Conservation (phyloP, 2,797 vertebrate genomes). For the Microctenopoma steveboyesi region DNA sequence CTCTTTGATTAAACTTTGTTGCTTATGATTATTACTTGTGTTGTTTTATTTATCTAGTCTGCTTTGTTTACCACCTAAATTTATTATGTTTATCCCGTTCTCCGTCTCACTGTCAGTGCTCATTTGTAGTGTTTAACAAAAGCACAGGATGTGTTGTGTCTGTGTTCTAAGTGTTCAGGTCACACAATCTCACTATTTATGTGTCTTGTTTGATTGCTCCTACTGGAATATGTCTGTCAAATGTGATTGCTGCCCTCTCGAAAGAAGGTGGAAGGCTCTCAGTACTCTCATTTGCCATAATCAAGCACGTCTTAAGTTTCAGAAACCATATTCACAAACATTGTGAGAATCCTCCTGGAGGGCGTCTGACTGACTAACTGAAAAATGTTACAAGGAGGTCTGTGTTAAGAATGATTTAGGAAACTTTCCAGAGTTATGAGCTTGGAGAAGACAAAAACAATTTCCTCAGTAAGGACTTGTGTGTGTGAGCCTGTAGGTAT, state of each 20-base stretch:
- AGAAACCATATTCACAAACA: too few species aligned
- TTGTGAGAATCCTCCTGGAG: too few species aligned
- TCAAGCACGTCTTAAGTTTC: conserved; percentile 6
- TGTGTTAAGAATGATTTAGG: too few species aligned
- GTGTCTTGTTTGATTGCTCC: conserved; percentile 37
- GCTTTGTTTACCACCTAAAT: conserved; percentile 27
- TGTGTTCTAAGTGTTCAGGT: conserved; percentile 36
- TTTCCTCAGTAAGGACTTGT: too few species aligned
- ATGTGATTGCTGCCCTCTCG: not conserved
- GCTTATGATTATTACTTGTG: conserved; percentile 48
- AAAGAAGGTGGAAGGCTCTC: not conserved
- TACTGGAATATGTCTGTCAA: conserved; percentile 28
- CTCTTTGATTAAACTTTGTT: conserved; percentile 35
- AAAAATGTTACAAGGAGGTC: too few species aligned
- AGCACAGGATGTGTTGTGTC: conserved; percentile 46
- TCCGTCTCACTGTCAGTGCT: conserved; percentile 43
- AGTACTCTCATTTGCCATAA: not conserved
- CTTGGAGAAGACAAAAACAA: too few species aligned
- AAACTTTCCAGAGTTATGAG: too few species aligned
- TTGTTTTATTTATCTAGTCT: conserved; percentile 52
- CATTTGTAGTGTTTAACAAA: conserved; percentile 47
- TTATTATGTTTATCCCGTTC: conserved; percentile 40
- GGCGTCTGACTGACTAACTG: too few species aligned
- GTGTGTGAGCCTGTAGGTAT: too few species aligned
- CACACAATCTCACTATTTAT: conserved; percentile 33